Evolutionary conservation across 1,140 invertebrate genomes (phyloP).

Genomic region (Drosophila bipectinata): DNA sequence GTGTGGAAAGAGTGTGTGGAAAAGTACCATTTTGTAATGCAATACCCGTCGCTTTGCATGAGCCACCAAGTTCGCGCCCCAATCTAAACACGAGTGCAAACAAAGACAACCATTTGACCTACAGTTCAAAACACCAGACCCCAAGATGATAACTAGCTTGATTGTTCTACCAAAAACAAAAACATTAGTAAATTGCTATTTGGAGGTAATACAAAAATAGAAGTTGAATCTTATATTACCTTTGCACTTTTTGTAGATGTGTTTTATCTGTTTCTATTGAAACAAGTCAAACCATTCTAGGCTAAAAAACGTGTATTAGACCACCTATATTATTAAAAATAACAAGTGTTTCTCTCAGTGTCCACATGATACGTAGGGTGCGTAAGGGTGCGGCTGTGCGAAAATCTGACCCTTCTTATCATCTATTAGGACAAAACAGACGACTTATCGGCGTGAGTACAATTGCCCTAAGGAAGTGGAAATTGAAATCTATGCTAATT

Average conservation of each 20-base stretch:
- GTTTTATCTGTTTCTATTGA: too few relatives aligned
- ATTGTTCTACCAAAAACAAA: too few relatives aligned
- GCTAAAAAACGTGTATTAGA: too few relatives aligned
- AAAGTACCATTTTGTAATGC: slow-evolving; percentile 77
- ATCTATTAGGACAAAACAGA: slow-evolving; percentile 41
- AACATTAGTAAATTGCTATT: too few relatives aligned
- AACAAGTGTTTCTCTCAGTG: slow-evolving; percentile 1
- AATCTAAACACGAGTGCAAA: slow-evolving; percentile 55
- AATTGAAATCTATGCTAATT: slow-evolving; percentile 8
- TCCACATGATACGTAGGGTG: slow-evolving; percentile 19
- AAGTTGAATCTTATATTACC: too few relatives aligned
- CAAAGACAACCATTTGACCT: slow-evolving; percentile 33
- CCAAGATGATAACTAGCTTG: neutral
- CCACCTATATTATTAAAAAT: too few relatives aligned
- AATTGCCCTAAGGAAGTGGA: slow-evolving; percentile 23
- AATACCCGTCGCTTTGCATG: slow-evolving; percentile 74
- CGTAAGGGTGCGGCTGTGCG: slow-evolving; percentile 32
- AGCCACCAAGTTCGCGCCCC: slow-evolving; percentile 40
- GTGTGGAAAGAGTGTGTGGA: slow-evolving; percentile 47
- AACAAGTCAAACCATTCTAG: too few relatives aligned
- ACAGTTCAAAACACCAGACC: slow-evolving; percentile 10
- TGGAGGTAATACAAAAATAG: too few relatives aligned
- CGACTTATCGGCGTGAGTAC: slow-evolving; percentile 30
- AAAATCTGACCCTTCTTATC: slow-evolving; percentile 50
- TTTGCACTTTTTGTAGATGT: too few relatives aligned